Evolutionary conservation across 2,113 vertebrate genomes (phyloP).

Genomic region (Seriola quinqueradiata): DNA sequence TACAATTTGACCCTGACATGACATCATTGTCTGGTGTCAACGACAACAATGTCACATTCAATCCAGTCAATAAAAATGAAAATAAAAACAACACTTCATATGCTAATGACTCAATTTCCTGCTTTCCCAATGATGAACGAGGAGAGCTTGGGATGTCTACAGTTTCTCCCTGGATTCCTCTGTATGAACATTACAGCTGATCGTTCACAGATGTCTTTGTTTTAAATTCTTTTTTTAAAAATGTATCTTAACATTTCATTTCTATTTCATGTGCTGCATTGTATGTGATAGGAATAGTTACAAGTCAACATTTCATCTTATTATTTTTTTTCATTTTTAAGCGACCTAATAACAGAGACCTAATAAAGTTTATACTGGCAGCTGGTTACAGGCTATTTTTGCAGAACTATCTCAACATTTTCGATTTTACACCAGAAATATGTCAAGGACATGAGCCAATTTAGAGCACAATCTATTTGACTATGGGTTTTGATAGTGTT

Average conservation of each 20-base stretch:
- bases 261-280: not conserved
- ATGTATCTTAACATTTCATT: not conserved
- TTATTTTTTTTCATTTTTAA: not conserved
- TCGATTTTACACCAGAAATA: constrained; percentile 11
- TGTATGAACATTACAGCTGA: not conserved
- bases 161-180: not conserved
- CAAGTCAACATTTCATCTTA: not conserved
- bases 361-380: not conserved
- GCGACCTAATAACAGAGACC: not conserved
- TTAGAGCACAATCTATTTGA: not conserved
- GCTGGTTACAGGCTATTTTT: not conserved
- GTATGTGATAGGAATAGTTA: not conserved
- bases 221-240: no score
- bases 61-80: constrained; percentile 3
- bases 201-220: not conserved
- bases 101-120: constrained; percentile 4
- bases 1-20: constrained; percentile 11
- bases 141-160: not conserved
- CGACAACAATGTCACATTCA: not conserved
- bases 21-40: constrained; percentile 7
- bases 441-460: constrained; percentile 10
- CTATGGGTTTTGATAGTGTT: not conserved
- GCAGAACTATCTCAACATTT: not conserved
- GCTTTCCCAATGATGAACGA: not conserved
- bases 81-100: constrained; percentile 15